Base-by-base conservation (phyloP, 1,140 invertebrate species). In the Hypsibius dujardini region DNA sequence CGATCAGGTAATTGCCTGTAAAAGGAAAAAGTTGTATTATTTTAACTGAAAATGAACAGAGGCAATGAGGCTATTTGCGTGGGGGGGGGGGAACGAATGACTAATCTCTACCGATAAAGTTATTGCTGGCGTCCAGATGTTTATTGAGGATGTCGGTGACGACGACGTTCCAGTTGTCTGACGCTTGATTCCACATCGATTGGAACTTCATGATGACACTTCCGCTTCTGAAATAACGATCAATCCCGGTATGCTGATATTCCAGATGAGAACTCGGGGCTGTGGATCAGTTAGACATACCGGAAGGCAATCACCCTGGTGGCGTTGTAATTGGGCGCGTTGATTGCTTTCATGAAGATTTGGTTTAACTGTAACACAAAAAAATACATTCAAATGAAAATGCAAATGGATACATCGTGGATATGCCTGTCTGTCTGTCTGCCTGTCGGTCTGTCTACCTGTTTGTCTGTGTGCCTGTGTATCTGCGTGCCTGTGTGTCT, bases 131-230 rank as follows among this genome's bases (percentile, higher is more conserved):
- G 42, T 67, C 62, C 62, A 67, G 42, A 42, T 67, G 62, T 7
- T 67, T 67, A 42, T 67, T 67, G 3, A 67, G 7, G 42, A 67
- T 42, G 12, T 12, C 12, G 45, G 42, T 67, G 7, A 67, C 62
- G 45, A 12, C 42, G 45, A 42, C 62, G 42, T 67, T 42, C 62
- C 62, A 67, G 62, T 67, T 67, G 12, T 12, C 12, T 42, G 62
- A 42, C 45, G 62, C 62, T 67, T 67, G 62, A 67, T 67, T 67
- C 62, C 62, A 67, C 42, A 67, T 7, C 12, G 62, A 12, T 45
- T 67, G 62, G 45, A 15, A 67, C 42, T 67, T 67, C 3, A 42
- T 42, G 12, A 67, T 67, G 12, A 67, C 62, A 67, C 62, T 67
- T 67, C 62, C 62, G 0, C 12, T 7, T 45, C 62, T 67, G 42